These are phyloP conservation scores for Tinea trinotella DNA, from an alignment of 2,888 invertebrate species.

Conservation along the genomic window DNA sequence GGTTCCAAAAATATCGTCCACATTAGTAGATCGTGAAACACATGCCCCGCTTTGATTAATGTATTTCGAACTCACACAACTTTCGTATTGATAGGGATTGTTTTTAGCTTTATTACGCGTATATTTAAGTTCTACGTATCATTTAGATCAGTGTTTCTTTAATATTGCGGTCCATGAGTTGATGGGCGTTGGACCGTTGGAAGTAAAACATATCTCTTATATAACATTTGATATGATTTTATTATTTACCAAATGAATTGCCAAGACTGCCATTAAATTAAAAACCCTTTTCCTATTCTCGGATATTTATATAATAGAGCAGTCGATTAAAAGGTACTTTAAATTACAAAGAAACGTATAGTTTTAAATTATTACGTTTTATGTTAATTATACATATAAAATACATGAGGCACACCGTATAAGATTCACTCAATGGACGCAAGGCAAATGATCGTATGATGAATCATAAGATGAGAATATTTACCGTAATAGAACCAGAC, in stretches of 20 bases:
- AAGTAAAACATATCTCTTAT: too few species aligned
- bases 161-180: too few species aligned
- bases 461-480: not conserved
- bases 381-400: not conserved
- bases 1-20: conserved; percentile 44
- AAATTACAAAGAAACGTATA: too few species aligned
- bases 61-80: conserved; percentile 15
- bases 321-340: too few species aligned
- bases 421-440: not conserved
- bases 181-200: too few species aligned
- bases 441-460: not conserved
- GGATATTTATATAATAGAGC: too few species aligned
- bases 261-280: too few species aligned
- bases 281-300: too few species aligned
- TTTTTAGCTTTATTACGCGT: not conserved
- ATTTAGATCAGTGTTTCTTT: too few species aligned
- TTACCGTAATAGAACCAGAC: not conserved
- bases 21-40: conserved; percentile 25
- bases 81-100: conserved; percentile 19
- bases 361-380: not conserved
- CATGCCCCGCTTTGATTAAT: conserved; percentile 22
- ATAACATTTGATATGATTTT: too few species aligned
- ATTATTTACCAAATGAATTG: too few species aligned
- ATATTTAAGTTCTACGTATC: too few species aligned
- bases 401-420: not conserved